These are phyloP conservation scores for Margarornis squamiger DNA, from an alignment of 2,797 vertebrate species.

Conservation along the genomic window DNA sequence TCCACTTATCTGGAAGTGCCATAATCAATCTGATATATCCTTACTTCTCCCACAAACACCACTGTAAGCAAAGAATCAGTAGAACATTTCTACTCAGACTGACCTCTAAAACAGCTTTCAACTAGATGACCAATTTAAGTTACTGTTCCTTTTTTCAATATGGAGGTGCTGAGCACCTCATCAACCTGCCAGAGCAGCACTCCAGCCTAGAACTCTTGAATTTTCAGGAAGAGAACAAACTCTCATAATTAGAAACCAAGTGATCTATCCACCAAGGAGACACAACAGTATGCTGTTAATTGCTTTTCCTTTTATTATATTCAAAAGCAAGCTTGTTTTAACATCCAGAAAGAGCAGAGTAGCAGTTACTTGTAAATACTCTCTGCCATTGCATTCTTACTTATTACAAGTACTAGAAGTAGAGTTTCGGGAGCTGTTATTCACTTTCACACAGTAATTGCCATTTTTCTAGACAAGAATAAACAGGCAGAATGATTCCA, in stretches of 20 bases:
- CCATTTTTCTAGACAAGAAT: neutral
- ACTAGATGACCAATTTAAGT: neutral
- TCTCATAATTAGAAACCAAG: neutral
- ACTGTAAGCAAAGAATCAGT: neutral
- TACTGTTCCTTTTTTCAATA: neutral
- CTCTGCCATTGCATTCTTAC: neutral
- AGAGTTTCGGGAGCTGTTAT: neutral
- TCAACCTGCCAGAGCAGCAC: neutral
- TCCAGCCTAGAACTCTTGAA: neutral
- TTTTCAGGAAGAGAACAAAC: neutral
- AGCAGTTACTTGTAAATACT: neutral
- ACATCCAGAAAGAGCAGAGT: neutral
- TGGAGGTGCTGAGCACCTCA: neutral
- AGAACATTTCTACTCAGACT: neutral
- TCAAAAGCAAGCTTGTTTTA: neutral
- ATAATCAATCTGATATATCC: neutral
- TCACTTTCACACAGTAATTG: neutral
- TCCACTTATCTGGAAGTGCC: neutral
- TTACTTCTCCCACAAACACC: neutral
- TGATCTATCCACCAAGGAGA: neutral
- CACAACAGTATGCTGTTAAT: rapidly evolving
- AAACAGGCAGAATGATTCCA: neutral
- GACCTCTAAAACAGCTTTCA: neutral
- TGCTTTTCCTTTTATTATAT: neutral
- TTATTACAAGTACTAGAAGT: neutral